These are phyloP conservation scores for Nyctibius bracteatus DNA, from an alignment of 2,113 vertebrate genomes.

Conservation along the genomic window DNA sequence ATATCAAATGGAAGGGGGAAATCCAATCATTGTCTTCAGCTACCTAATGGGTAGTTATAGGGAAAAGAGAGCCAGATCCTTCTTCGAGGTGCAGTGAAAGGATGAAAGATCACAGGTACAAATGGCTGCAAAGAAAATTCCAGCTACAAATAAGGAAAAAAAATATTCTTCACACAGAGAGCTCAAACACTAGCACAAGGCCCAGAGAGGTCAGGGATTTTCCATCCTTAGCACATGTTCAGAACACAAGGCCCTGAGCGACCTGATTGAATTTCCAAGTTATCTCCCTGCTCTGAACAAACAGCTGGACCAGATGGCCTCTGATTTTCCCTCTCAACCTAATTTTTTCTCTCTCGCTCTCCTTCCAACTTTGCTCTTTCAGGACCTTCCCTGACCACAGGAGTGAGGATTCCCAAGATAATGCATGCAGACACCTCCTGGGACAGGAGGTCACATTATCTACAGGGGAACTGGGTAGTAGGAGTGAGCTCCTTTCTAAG, in stretches of 20 bases:
- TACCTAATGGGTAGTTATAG: accelerated
- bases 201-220: not conserved
- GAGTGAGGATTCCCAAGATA: not conserved
- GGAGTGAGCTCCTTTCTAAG: not conserved
- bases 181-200: not conserved
- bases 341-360: not conserved
- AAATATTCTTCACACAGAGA: not conserved
- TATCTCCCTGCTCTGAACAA: not conserved
- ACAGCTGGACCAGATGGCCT: not conserved
- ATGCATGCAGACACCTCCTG: not conserved
- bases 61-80: not conserved
- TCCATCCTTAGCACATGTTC: not conserved
- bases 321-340: not conserved
- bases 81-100: not conserved
- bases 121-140: not conserved
- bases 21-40: accelerated
- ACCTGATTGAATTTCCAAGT: not conserved
- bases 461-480: not conserved
- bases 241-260: not conserved
- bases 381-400: not conserved
- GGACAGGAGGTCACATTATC: not conserved
- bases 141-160: not conserved
- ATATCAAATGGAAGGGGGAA: not conserved
- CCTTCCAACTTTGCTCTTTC: not conserved
- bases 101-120: not conserved